Conservation (phyloP, 2,888 invertebrate genomes). For the Ophion ventricosus region DNA sequence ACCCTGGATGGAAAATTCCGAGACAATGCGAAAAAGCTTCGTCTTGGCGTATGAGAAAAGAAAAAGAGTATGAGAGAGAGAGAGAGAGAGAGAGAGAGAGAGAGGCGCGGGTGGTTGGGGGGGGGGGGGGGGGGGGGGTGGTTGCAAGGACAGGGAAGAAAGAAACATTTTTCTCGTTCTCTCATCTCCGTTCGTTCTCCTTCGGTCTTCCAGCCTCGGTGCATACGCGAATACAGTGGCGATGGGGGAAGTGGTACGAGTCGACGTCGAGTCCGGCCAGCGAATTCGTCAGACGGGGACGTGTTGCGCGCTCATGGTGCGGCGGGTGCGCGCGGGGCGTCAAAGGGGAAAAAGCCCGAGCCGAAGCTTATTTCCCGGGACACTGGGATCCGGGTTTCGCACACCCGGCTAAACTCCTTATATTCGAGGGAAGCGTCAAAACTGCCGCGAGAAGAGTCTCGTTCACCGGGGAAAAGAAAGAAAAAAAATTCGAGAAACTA, state of each 20-base stretch:
- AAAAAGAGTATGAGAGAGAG: neutral
- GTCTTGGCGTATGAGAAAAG: conserved; percentile 13
- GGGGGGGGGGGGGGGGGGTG: neutral
- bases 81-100: conserved; percentile 10
- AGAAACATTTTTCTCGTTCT: conserved; percentile 22
- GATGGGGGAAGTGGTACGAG: conserved; percentile 46
- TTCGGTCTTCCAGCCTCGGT: neutral
- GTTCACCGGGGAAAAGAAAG: conserved; percentile 45
- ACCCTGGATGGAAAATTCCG: conserved; percentile 28
- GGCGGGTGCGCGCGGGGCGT: conserved; percentile 64
- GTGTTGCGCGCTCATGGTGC: neutral
- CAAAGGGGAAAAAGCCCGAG: conserved; percentile 71
- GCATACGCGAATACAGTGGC: conserved; percentile 19
- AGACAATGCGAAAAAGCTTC: conserved; percentile 47
- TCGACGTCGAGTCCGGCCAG: conserved; percentile 50
- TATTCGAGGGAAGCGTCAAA: conserved; percentile 71
- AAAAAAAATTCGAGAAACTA: conserved; percentile 38
- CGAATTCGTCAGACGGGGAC: conserved; percentile 10
- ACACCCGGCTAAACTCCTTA: conserved; percentile 25
- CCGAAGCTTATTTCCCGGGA: conserved; percentile 77
- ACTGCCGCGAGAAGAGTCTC: conserved; percentile 66
- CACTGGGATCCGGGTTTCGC: conserved; percentile 62
- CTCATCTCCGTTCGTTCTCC: conserved; percentile 9
- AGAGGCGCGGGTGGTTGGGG: neutral
- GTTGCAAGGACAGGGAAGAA: neutral